These are phyloP conservation scores for Drosophila watanabei DNA, from an alignment of 1,140 invertebrate species.

Conservation along the genomic window DNA sequence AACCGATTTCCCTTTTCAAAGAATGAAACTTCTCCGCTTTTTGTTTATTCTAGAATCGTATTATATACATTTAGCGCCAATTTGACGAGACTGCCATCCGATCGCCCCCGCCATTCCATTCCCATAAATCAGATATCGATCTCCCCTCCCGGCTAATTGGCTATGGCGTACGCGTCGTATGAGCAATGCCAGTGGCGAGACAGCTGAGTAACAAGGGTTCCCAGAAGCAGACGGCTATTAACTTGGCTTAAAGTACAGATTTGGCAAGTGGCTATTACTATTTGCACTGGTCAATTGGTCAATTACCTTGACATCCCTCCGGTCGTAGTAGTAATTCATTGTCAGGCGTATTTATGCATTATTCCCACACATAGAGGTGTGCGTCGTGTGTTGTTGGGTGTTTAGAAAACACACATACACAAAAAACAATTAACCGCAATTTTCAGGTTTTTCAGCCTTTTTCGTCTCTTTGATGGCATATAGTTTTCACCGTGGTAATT, in stretches of 20 bases:
- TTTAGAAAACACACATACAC: slow-evolving; percentile 21
- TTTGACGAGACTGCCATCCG: slow-evolving; percentile 5
- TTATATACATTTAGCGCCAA: slow-evolving; percentile 23
- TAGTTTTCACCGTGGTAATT: slow-evolving; percentile 73
- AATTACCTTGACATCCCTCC: slow-evolving; percentile 70
- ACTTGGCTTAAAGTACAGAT: slow-evolving; percentile 20
- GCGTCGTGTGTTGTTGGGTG: slow-evolving; percentile 4
- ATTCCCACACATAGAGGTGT: slow-evolving; percentile 32
- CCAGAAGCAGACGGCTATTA: slow-evolving; percentile 10
- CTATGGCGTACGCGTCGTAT: slow-evolving; percentile 32
- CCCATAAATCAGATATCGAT: slow-evolving; percentile 40
- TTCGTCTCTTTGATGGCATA: slow-evolving; percentile 35
- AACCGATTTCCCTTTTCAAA: slow-evolving; percentile 22
- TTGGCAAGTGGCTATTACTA: slow-evolving; percentile 15
- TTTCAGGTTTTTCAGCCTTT: slow-evolving; percentile 47
- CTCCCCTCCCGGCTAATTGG: slow-evolving; percentile 26
- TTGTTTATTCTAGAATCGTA: slow-evolving; percentile 19
- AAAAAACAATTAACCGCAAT: slow-evolving; percentile 51
- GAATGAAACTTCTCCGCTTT: slow-evolving; percentile 1
- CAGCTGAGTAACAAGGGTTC: slow-evolving; percentile 26
- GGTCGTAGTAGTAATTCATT: slow-evolving; percentile 75
- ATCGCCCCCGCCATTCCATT: slow-evolving; percentile 24
- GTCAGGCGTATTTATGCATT: slow-evolving; percentile 56
- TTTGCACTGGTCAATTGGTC: slow-evolving; percentile 23
- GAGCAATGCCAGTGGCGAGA: slow-evolving; percentile 19